Evolutionary conservation across 2,888 invertebrate genomes (phyloP), one percentile per base, ranked within the genome.

Genomic region (Nomada ruficornis): DNA sequence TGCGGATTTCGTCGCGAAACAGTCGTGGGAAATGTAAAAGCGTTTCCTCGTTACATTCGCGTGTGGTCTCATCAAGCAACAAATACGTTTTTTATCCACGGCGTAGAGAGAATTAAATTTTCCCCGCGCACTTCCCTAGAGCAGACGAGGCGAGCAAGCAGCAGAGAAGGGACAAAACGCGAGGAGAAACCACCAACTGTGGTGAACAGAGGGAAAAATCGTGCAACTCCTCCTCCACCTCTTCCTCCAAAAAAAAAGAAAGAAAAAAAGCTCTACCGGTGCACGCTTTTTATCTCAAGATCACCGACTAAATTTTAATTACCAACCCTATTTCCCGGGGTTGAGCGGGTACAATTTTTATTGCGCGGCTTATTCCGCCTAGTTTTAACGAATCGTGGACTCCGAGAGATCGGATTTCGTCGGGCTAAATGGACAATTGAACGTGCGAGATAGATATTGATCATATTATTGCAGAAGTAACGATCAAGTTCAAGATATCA

Each of bases 1-100:
- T 54, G 70, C 59, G 64, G 77, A 74, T 84, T 82, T 75, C 59
- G 26, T 62, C 26, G 67, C 60, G 67, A 75, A 72, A 80, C 69
- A 78, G 76, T 59, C 77, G 77, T 88, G 84, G 77, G 86, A 86
- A 87, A 83, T 77, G 77, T 82, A 86, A 87, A 87, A 88, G 82
- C 86, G 64, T 80, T 84, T 88, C 74, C 88, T 88, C 82, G 88
- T 84, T 84, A 87, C 73, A 74, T 68, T 59, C 72, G 60, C 23
- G 52, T 50, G n/a, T 63, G 55, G 70, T 15, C 80, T 80, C 84
- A 72, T 82, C 86, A 23, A 59, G 80, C 76, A 44, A 74, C 77
- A 84, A 82, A 82, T 84, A 82, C 68, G 78, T 82, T 82, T 80
- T 87, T 82, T 47, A 13, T 80, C 71, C 75, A 55, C 47, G 47